phyloP scores from a whole-genome alignment of 2,888 invertebrate species.

The Encarsia formosa region DNA sequence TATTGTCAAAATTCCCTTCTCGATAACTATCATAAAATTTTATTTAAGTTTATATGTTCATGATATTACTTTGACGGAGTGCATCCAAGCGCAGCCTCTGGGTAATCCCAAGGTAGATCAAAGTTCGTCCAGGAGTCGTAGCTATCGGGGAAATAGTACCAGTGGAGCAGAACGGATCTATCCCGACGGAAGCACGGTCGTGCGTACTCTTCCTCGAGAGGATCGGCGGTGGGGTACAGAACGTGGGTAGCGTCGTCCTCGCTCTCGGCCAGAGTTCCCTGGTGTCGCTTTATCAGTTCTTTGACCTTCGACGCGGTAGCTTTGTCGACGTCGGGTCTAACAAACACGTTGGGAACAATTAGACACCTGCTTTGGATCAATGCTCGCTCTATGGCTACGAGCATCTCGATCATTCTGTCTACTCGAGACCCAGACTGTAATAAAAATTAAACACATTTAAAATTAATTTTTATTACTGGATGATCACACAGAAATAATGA shows the following conservation, averaged over 20 bases:
- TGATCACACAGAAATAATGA: background rate
- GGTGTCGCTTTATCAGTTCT: constrained; percentile 83
- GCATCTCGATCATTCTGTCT: constrained; percentile 91
- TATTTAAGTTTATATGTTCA: too few relatives aligned
- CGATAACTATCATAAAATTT: too few relatives aligned
- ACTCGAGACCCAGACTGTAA: constrained; percentile 79
- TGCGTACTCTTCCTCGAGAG: constrained; percentile 85
- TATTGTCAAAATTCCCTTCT: too few relatives aligned
- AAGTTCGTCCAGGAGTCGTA: constrained; percentile 74
- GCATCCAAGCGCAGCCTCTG: constrained; percentile 38
- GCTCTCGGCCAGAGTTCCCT: constrained; percentile 70
- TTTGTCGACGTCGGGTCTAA: constrained; percentile 83
- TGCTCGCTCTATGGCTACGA: constrained; percentile 82
- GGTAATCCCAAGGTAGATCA: constrained; percentile 49
- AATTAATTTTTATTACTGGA: background rate
- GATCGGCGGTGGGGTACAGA: constrained; percentile 80
- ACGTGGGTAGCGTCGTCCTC: constrained; percentile 92
- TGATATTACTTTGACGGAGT: constrained; percentile 35
- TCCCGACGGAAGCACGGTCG: constrained; percentile 81
- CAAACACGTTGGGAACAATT: constrained; percentile 73
- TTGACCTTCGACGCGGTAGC: constrained; percentile 73
- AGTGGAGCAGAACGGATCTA: constrained; percentile 81
- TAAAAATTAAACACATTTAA: constrained; percentile 11
- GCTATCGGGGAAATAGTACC: constrained; percentile 94
- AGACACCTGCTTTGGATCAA: constrained; percentile 78